Base-by-base conservation (phyloP, 2,888 invertebrate genomes). In the Tetranychus piercei region DNA sequence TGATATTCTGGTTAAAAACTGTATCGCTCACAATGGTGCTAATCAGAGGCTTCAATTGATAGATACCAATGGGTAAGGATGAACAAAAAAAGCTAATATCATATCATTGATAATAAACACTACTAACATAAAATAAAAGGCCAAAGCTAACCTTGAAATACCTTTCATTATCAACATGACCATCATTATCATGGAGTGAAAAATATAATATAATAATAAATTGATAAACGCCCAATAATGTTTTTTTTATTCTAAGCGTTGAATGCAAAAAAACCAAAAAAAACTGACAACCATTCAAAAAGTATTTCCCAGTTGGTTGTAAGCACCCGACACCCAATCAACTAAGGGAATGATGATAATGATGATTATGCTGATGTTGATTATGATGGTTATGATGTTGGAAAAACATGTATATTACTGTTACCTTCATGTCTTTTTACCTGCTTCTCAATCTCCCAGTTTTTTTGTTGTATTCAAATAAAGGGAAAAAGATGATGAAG, bases 1-100 rank as follows among this genome's bases (percentile, higher is more conserved):
- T 81, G 94, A 94, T 82, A 92, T 94, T 79, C 92, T 93, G 55
- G 93, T 94, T 43, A 94, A 92, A 81, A 93, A 94, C 82, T 94
- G 94, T 82, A 92, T 88, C 81, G 94, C 94, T 0, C 94, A 94
- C 82, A 94, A 94, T 83, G 94, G 94, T 71, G 94, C 91, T 11
- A 90, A 90, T 75, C 94, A 94, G 82, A 88, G 89, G 80, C 92
- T 94, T 80, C 92, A 92, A 81, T 86, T 94, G 69, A 94, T 94
- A 78, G 93, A 94, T 82, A 91, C 92, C 83, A 90, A 88, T 82
- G 94, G 94, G 89, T 89, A 84, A 83, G 85, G 15, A 55, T 7
- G 1, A 15, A 55, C 9, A 0, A 55, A 45, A 45, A 45, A 55
- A 55, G 15, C 9, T 55, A 6, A 55, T 55, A 55, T 55, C 79